Evolutionary conservation across 2,888 invertebrate genomes (phyloP), one percentile per base, ranked within the genome.

Genomic region (Furcula furcula): DNA sequence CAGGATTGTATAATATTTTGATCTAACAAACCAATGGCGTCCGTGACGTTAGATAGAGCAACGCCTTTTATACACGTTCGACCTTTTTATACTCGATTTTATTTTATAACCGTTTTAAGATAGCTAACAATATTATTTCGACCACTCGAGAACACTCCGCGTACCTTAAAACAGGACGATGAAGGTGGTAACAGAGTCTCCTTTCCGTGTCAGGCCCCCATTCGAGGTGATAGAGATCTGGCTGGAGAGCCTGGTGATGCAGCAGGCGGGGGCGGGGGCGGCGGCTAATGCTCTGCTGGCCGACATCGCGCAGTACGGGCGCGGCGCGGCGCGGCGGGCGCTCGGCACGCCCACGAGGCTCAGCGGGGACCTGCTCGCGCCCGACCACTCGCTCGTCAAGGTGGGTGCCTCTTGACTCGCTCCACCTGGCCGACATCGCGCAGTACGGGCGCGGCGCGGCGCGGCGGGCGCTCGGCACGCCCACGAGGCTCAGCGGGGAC

Each of bases 171-270:
- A n/a, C n/a, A n/a, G n/a, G n/a, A n/a, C n/a, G n/a, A n/a, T n/a
- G n/a, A n/a, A n/a, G n/a, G n/a, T n/a, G n/a, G n/a, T n/a, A n/a
- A n/a, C n/a, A n/a, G n/a, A n/a, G n/a, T n/a, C n/a, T n/a, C n/a
- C 5, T 6, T 18, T 6, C 18, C 18, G 18, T 18, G 18, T 18
- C 64, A 95, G 97, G 63, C 97, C 97, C 0, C 94, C 96, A 0
- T 97, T 97, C 81, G 97, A 97, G 68, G 93, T 95, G 19, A 92
- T 97, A 73, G 94, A 95, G 80, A 92, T 94, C n/a, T 97, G 97
- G 97, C 82, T 97, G 32, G 94, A 95, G 71, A 93, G 93, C 16
- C 78, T 97, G 29, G 92, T 93, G 13, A 92, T 93, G 90, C 93
- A 94, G 61, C 78, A 94, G 91, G 10, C 93, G 0, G 90, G 91